Base-by-base conservation (phyloP, 1,140 invertebrate species). In the Ips typographus region DNA sequence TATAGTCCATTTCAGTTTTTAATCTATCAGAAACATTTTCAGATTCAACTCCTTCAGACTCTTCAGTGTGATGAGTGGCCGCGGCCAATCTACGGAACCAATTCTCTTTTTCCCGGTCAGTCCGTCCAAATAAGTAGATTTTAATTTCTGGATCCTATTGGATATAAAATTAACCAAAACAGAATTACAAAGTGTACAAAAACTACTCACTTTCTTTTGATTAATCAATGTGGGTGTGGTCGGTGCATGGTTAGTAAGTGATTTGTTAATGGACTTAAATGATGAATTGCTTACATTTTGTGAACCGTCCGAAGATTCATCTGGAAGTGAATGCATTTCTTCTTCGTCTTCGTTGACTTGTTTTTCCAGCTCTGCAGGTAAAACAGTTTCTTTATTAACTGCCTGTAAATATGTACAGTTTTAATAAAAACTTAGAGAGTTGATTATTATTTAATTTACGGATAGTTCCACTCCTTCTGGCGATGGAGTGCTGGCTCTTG, bases 91-190 rank as follows among this genome's bases (percentile, higher is more conserved):
- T 64, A 42, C 73, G 69, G 79, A 83, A 93, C 94, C 94, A 96
- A 74, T 94, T 89, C 82, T 96, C 94, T 80, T 96, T 96, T 74
- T 96, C 92, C 56, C 93, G 82, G 75, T 91, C 89, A 59, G 90
- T 89, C 70, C 94, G 84, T 2, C 92, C 88, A 82, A 96, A 96
- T 59, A 96, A 79, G 76, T 88, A 89, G 22, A 84, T 77, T 80
- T 80, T 82, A 36, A 73, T 79, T 73, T 76, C 81, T 51, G 64
- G 64, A 70, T 52, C 74, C 7, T 63, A 60, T 39, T 63, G 53
- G 57, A 47, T 2, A 42, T 40, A 65, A 52, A 40, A 47, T 49
- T 51, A 59, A 36, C 42, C 6, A 59, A 1, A 42, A n/a, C n/a
- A 37, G 2, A 6, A 6, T 37, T 2, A 22, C 6, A 1, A 56